Base-by-base conservation (phyloP, 2,113 vertebrate species). In the Otus sunia region DNA sequence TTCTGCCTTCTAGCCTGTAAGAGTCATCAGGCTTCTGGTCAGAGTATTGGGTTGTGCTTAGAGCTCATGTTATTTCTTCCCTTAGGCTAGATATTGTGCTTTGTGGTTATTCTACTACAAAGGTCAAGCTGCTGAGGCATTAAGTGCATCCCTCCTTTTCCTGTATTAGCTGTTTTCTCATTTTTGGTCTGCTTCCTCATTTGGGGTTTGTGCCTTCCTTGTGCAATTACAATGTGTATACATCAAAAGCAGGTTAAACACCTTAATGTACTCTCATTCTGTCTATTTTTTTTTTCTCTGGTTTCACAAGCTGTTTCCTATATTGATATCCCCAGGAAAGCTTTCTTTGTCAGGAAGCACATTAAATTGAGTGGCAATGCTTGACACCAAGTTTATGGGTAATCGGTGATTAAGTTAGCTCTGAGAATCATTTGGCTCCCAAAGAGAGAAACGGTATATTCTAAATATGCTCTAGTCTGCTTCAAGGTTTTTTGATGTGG, bases 121-220 rank as follows among this genome's bases (percentile, higher is more conserved):
- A 97, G 84, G 92, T 96, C 68, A 94, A 68, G 66, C 66, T 81
- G 43, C 77, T 88, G 69, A 78, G 77, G 87, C 58, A 68, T 79
- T 81, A 75, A 87, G 55, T 75, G 39, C 14, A 72, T 68, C 43
- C 39, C 41, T 87, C 30, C 56, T 85, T 92, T 83, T 92, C 62
- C 55, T 83, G 7, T 41, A 71, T 76, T 87, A 59, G 27, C 25
- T 52, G 9, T 64, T 83, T 93, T 83, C 22, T 77, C 32, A 29
- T 88, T 45, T 56, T 52, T 29, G 21, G 18, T 82, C 67, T 69
- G 6, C 30, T 80, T 84, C 39, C 56, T 81, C 11, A 0, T 78
- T 67, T 90, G 78, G 15, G 15, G 20, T 80, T 86, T 83, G 36
- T 60, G 25, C 78, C 45, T 69, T 79, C 25, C 19, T 86, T 77